Evolutionary conservation across 1,140 invertebrate genomes (phyloP).

Genomic region (Ruditapes philippinarum): DNA sequence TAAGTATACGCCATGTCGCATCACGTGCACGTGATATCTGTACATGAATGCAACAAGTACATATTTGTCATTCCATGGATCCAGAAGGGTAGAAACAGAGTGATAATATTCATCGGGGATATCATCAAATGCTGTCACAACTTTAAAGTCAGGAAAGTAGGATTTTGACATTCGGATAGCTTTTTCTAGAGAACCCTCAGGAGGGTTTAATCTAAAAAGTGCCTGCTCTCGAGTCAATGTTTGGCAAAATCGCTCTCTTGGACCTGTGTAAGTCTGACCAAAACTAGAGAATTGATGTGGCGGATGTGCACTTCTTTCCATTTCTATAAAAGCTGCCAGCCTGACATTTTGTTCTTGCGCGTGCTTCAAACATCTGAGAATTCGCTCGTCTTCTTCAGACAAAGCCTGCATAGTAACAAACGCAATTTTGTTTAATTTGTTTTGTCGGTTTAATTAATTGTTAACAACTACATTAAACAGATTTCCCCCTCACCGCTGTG

Average conservation of each 20-base stretch:
- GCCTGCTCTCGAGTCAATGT: slow-evolving; percentile 23
- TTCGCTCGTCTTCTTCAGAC: no score
- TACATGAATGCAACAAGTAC: slow-evolving; percentile 52
- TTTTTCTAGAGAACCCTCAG: slow-evolving; percentile 6
- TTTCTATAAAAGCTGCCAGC: no score
- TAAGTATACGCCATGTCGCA: slow-evolving; percentile 49
- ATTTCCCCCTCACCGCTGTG: no score
- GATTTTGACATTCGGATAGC: not conserved
- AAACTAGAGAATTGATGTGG: no score
- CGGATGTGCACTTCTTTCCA: no score
- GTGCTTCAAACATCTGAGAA: no score
- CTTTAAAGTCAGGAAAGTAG: not conserved
- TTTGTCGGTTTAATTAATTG: no score
- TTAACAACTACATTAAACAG: no score
- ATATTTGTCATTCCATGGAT: not conserved
- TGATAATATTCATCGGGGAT: not conserved
- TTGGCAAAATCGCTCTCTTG: not conserved
- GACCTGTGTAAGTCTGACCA: no score
- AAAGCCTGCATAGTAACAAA: no score
- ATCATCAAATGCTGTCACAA: slow-evolving; percentile 3
- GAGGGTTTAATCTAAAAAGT: not conserved
- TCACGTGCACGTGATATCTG: slow-evolving; percentile 47
- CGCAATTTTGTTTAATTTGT: no score
- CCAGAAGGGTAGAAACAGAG: not conserved
- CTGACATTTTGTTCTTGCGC: no score